These are phyloP conservation scores for Drosophila pachea DNA, from an alignment of 1,140 invertebrate genomes.

Conservation along the genomic window DNA sequence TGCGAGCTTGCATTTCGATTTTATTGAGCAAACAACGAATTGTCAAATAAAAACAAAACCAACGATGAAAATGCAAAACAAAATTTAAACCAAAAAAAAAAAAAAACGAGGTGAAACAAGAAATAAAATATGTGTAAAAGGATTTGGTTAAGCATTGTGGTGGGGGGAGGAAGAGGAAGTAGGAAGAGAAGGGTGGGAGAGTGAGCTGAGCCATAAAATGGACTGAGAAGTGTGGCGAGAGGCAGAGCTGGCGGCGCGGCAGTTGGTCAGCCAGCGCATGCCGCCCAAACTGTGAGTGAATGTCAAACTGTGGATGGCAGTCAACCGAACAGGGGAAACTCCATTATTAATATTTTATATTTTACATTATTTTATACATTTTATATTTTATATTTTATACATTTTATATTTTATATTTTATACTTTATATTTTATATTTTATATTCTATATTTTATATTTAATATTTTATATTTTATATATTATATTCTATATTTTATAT, in stretches of 20 bases:
- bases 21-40: conserved; percentile 79
- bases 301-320: too few relatives aligned
- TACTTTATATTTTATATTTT: too few relatives aligned
- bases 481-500: too few relatives aligned
- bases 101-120: neutral
- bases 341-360: too few relatives aligned
- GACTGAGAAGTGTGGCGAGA: neutral
- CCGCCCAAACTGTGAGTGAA: too few relatives aligned
- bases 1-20: conserved; percentile 70
- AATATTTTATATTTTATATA: too few relatives aligned
- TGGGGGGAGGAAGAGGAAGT: neutral
- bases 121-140: conserved; percentile 4
- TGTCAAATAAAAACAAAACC: conserved; percentile 76
- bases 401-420: too few relatives aligned
- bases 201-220: neutral
- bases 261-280: too few relatives aligned
- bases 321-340: too few relatives aligned
- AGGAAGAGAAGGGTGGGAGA: neutral
- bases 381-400: too few relatives aligned
- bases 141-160: neutral
- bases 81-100: conserved; percentile 57
- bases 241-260: neutral
- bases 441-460: too few relatives aligned
- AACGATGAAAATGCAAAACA: conserved; percentile 69
- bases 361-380: too few relatives aligned